phyloP scores from a whole-genome alignment of 1,140 invertebrate species.

The Venturia canescens region DNA sequence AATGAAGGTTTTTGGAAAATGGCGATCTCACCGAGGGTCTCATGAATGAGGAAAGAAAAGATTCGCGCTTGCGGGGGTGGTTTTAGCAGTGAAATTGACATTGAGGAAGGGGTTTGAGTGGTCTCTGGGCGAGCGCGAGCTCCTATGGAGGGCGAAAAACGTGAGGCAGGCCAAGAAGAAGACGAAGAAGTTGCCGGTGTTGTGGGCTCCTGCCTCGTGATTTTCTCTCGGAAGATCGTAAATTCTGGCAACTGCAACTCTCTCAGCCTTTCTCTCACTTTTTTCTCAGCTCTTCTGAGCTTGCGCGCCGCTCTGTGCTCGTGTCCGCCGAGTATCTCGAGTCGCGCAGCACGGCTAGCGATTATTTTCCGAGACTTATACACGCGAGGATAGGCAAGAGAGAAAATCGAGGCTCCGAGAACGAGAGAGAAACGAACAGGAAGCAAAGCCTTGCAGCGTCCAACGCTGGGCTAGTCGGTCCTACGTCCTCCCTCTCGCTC shows the following conservation, averaged over 20 bases:
- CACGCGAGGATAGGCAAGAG: conserved; percentile 21
- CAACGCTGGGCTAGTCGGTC: conserved; percentile 26
- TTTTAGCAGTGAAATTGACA: conserved; percentile 6
- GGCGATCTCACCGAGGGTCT: conserved; percentile 23
- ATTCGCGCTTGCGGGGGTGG: conserved; percentile 2
- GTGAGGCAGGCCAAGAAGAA: conserved; percentile 26
- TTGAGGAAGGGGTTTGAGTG: no score
- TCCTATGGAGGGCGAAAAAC: neutral
- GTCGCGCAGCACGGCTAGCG: conserved; percentile 21
- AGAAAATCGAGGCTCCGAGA: conserved; percentile 2
- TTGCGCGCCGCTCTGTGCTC: no score
- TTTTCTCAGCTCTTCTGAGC: neutral
- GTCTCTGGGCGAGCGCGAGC: no score
- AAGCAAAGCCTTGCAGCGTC: conserved; percentile 25
- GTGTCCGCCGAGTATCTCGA: conserved; percentile 1
- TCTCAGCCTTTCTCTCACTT: conserved; percentile 1
- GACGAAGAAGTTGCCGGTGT: neutral
- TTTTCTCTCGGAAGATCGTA: conserved; percentile 56
- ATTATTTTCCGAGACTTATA: conserved; percentile 52
- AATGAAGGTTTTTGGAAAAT: no score
- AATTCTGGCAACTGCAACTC: conserved; percentile 41
- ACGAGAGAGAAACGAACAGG: conserved; percentile 14
- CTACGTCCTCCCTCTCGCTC: conserved; percentile 16
- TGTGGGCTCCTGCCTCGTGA: conserved; percentile 34
- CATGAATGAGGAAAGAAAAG: conserved; percentile 48